A percentile compares a stretch with the other conserved stretches of the same genome.
phyloP scores from a whole-genome alignment of 2,797 vertebrate genomes.

The Buceros bicornis region DNA sequence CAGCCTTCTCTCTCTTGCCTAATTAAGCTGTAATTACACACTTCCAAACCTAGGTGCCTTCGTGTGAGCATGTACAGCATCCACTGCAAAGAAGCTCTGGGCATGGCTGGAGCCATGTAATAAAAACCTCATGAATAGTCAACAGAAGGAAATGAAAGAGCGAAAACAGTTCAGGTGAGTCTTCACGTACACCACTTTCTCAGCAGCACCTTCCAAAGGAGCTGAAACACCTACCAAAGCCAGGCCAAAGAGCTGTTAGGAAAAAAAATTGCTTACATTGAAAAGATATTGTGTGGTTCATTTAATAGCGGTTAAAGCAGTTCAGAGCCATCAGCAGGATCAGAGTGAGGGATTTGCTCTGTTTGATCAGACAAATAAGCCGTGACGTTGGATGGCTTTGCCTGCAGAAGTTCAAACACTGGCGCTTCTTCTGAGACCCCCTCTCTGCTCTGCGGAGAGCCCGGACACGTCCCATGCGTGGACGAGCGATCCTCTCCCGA shows the following conservation, averaged over 20 bases:
- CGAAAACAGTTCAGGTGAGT: not conserved
- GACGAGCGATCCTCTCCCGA: not conserved
- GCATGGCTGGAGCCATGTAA: not conserved
- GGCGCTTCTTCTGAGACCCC: not conserved
- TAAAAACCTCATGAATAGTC: not conserved
- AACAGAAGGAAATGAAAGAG: not conserved
- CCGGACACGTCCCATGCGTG: not conserved
- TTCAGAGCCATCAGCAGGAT: conserved; percentile 52
- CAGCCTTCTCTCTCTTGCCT: not conserved
- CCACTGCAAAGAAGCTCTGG: not conserved
- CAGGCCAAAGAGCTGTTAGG: not conserved
- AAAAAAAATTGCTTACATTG: not conserved
- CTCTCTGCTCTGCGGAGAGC: not conserved
- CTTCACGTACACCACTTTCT: accelerated
- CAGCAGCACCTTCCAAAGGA: not conserved
- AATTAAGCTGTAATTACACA: not conserved
- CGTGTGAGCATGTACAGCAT: accelerated
- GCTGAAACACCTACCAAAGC: not conserved
- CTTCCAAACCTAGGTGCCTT: not conserved
- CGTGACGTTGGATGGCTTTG: not conserved
- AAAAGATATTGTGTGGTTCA: conserved; percentile 33
- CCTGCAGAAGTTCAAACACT: not conserved
- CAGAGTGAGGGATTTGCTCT: conserved; percentile 37
- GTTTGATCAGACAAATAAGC: conserved; percentile 58
- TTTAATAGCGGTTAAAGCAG: conserved; percentile 45